A percentile compares a stretch with the other conserved stretches of the same genome.
Conservation (phyloP, 2,113 vertebrate species). For the Coptodon rendalli region DNA sequence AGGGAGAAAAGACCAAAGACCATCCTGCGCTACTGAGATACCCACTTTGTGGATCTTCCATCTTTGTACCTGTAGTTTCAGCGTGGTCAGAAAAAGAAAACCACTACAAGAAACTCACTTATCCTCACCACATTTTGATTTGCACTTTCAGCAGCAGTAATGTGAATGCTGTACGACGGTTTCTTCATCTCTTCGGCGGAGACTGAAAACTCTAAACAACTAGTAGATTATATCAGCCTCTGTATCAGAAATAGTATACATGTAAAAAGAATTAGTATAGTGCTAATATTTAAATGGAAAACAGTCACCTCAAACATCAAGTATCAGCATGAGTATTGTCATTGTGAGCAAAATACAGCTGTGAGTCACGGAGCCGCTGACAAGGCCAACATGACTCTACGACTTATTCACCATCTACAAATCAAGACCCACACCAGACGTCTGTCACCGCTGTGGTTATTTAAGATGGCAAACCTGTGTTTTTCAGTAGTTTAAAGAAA, state of each 20-base stretch:
- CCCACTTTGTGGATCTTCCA: neutral
- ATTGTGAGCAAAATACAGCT: neutral
- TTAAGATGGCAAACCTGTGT: neutral
- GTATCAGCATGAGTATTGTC: neutral
- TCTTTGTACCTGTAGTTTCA: neutral
- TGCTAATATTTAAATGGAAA: neutral
- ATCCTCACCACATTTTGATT: neutral
- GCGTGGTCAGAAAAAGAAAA: neutral
- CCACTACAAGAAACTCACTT: neutral
- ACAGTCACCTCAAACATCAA: neutral
- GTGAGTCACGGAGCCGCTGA: neutral
- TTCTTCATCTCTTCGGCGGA: neutral
- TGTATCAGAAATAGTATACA: neutral
- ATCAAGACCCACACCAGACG: neutral
- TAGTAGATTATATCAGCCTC: neutral
- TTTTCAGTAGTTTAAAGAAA: neutral
- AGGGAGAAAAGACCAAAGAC: neutral
- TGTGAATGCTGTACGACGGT: neutral
- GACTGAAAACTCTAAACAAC: neutral
- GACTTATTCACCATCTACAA: neutral
- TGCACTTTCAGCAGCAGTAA: neutral
- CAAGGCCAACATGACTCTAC: neutral
- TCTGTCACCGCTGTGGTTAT: neutral
- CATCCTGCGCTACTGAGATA: neutral
- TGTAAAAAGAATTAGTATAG: neutral